These are phyloP conservation scores for Agapornis roseicollis DNA, from an alignment of 2,113 vertebrate genomes.

Conservation along the genomic window DNA sequence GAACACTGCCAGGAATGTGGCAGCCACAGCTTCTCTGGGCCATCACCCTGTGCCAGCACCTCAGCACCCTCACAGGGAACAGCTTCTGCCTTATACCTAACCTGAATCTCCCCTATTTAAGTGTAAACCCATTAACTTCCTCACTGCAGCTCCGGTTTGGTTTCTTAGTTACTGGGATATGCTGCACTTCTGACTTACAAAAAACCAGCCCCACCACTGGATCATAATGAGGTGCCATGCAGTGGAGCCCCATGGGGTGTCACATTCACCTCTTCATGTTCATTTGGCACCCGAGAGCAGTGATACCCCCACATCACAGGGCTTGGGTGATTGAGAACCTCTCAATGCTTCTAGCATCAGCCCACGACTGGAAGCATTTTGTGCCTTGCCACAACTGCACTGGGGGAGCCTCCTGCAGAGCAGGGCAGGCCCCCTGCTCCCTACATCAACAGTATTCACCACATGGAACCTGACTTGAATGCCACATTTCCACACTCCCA, in stretches of 20 bases:
- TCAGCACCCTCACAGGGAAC: no score
- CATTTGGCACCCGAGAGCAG: background rate
- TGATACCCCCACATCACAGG: background rate
- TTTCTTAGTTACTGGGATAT: background rate
- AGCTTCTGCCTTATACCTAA: background rate
- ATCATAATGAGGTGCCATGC: rapidly evolving
- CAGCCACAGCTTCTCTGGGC: no score
- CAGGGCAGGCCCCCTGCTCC: background rate
- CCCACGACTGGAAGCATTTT: background rate
- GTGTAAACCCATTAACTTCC: background rate
- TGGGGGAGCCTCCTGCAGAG: background rate
- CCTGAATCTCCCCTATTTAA: background rate
- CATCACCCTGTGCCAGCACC: no score
- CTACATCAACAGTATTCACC: background rate
- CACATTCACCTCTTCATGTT: background rate
- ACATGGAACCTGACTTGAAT: rapidly evolving
- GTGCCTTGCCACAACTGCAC: no score
- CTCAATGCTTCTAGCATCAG: background rate
- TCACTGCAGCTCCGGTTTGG: rapidly evolving
- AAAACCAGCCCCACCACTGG: rapidly evolving
- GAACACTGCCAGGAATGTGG: no score
- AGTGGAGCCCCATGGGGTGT: rapidly evolving
- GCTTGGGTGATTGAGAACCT: background rate
- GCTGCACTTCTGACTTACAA: rapidly evolving
- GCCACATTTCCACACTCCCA: rapidly evolving